A percentile compares a stretch with the other conserved stretches of the same genome.
phyloP scores from a whole-genome alignment of 1,140 invertebrate genomes.

The Drosophila varians region DNA sequence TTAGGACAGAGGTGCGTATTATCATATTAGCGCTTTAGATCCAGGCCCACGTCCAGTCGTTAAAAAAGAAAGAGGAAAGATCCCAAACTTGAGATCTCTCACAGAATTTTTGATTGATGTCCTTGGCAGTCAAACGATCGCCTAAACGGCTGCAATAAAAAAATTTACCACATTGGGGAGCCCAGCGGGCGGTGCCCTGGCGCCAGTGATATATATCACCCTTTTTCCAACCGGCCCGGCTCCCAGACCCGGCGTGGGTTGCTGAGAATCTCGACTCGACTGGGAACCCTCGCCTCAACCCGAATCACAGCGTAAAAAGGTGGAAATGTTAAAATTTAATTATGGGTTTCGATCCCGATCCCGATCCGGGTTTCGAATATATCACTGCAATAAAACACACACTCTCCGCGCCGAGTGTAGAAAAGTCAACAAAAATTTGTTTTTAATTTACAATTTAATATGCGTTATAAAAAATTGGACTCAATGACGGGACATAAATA shows the following conservation, averaged over 20 bases:
- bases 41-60: conserved; percentile 29
- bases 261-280: conserved; percentile 36
- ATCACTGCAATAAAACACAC: conserved; percentile 69
- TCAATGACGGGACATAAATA: conserved; percentile 79
- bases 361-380: too few species aligned
- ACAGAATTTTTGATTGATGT: conserved; percentile 71
- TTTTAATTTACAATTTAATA: conserved; percentile 82
- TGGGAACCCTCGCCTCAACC: conserved; percentile 18
- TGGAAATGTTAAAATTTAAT: conserved; percentile 82
- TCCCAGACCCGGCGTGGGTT: conserved; percentile 60
- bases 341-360: conserved; percentile 61
- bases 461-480: conserved; percentile 80
- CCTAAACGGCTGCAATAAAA: conserved; percentile 81
- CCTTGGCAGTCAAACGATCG: conserved; percentile 74
- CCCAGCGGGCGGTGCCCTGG: conserved; percentile 72
- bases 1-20: conserved; percentile 67
- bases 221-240: conserved; percentile 44
- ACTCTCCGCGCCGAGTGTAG: conserved; percentile 52
- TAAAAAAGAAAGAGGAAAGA: conserved; percentile 17
- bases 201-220: conserved; percentile 81
- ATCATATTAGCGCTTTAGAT: conserved; percentile 74
- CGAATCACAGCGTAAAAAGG: conserved; percentile 57
- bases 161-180: conserved; percentile 71
- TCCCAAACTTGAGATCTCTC: conserved; percentile 15
- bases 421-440: conserved; percentile 81